Conservation (phyloP, 2,113 vertebrate species). For the Amazona guildingii region DNA sequence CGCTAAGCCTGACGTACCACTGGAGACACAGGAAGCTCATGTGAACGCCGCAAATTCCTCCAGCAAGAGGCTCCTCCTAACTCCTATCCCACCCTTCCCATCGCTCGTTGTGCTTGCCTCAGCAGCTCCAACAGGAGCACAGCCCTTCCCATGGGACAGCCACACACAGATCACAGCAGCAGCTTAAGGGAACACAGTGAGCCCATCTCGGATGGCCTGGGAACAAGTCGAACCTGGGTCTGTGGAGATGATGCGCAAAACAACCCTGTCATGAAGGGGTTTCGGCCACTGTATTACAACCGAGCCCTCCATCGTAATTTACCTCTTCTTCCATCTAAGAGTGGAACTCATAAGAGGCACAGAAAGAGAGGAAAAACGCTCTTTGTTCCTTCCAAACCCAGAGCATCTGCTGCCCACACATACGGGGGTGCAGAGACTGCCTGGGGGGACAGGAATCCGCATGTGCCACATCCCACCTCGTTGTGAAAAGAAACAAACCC, state of each 20-base stretch:
- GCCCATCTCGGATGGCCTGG: rapidly evolving
- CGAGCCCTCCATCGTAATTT: neutral
- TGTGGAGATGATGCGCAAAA: neutral
- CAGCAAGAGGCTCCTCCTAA: neutral
- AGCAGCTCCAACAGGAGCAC: neutral
- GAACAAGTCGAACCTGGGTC: neutral
- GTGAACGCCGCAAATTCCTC: neutral
- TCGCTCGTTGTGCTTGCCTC: neutral
- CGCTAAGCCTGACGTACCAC: neutral
- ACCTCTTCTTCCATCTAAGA: neutral
- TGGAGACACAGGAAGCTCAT: neutral
- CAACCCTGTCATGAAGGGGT: neutral
- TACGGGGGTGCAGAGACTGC: neutral
- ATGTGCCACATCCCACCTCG: neutral
- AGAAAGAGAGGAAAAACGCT: neutral
- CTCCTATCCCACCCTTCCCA: neutral
- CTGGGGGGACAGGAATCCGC: neutral
- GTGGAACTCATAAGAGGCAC: neutral
- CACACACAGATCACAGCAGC: neutral
- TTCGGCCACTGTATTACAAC: neutral
- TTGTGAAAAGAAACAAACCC: neutral
- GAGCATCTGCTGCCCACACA: neutral
- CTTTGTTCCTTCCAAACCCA: neutral
- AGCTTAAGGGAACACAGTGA: neutral
- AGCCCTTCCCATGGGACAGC: neutral